Conservation (phyloP, 2,113 vertebrate genomes). For the Poeciliopsis prolifica region DNA sequence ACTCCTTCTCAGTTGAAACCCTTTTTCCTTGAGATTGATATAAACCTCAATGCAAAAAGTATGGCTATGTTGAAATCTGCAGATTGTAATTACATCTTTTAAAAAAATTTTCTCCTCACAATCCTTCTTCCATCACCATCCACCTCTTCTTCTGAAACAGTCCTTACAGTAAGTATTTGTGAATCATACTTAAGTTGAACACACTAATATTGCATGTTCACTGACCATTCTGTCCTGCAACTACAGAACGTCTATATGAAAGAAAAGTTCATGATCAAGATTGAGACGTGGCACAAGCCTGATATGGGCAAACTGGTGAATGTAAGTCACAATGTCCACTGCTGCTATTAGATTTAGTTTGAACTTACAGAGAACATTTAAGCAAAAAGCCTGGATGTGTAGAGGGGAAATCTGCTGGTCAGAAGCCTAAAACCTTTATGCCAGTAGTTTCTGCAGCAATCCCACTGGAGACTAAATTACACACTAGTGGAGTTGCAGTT, state of each 20-base stretch:
- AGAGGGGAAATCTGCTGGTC: too few relatives aligned
- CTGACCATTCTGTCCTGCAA: not conserved
- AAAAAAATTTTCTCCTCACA: constrained; percentile 10
- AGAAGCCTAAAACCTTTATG: too few relatives aligned
- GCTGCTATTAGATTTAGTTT: not conserved
- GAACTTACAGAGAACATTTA: not conserved
- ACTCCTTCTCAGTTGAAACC: not conserved
- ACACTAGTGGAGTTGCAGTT: too few relatives aligned
- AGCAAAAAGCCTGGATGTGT: too few relatives aligned
- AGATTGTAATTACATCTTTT: not conserved
- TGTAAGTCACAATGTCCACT: constrained; percentile 80
- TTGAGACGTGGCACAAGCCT: constrained; percentile 98
- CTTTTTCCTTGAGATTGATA: not conserved
- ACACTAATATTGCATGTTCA: not conserved
- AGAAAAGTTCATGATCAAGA: constrained; percentile 92
- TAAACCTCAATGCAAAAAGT: not conserved
- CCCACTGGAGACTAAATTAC: too few relatives aligned
- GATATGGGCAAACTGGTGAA: constrained; percentile 92
- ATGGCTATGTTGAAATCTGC: not conserved
- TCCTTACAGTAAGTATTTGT: constrained; percentile 68
- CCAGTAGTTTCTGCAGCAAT: too few relatives aligned
- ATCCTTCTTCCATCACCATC: not conserved
- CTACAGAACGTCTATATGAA: constrained; percentile 93
- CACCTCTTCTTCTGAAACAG: constrained; percentile 37
- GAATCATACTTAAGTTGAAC: not conserved